Percentiles rank a stretch among this genome's conserved stretches.
Conservation (phyloP, 2,797 vertebrate species). For the Chelon auratus region DNA sequence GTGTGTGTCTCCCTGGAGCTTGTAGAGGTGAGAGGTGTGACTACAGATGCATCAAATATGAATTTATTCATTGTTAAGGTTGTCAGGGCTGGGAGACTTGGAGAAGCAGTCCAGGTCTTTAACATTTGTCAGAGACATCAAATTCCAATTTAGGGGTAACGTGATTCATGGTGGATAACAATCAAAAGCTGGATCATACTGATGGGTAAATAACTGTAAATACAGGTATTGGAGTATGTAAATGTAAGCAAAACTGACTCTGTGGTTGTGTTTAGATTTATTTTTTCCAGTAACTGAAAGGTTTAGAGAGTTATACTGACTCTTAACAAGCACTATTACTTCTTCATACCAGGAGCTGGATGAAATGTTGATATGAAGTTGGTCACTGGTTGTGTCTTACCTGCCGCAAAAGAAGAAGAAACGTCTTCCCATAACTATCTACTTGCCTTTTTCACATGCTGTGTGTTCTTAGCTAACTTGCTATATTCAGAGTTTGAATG, state of each 20-base stretch:
- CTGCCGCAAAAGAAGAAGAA: no score
- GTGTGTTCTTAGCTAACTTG: no score
- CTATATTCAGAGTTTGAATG: no score
- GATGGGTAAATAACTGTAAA: background rate
- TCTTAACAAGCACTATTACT: no score
- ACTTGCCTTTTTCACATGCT: no score
- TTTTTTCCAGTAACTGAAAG: no score
- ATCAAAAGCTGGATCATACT: background rate
- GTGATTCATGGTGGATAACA: conserved; percentile 2
- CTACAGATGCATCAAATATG: conserved; percentile 31
- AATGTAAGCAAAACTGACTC: background rate
- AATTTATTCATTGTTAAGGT: conserved; percentile 43
- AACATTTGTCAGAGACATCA: conserved; percentile 30
- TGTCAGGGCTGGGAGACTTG: conserved; percentile 17
- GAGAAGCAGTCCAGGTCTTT: conserved; percentile 7
- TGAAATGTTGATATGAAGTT: background rate
- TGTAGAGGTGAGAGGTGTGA: conserved; percentile 34
- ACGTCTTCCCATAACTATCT: no score
- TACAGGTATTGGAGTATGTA: no score
- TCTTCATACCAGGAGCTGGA: background rate
- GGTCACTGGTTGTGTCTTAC: no score
- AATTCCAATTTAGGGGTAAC: conserved; percentile 27
- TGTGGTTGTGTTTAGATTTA: no score
- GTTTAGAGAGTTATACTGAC: no score
- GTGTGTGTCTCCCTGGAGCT: conserved; percentile 2